phyloP scores from a whole-genome alignment of 2,797 vertebrate genomes.

The Macropus fuliginosus region DNA sequence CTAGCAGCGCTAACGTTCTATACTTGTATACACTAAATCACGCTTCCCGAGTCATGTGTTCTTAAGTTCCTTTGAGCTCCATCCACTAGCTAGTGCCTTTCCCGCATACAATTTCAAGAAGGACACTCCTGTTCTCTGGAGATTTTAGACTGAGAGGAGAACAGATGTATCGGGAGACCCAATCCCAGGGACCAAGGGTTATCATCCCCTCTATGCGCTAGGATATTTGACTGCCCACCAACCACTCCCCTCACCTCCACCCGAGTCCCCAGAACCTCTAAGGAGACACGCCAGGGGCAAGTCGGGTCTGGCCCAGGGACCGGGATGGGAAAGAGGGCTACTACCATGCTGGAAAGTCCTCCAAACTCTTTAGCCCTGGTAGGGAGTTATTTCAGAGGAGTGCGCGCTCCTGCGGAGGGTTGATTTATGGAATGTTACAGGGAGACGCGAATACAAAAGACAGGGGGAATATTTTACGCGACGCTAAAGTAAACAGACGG shows the following conservation, averaged over 20 bases:
- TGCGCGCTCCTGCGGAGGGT: conserved; percentile 73
- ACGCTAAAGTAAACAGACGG: conserved; percentile 90
- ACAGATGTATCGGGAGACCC: not conserved
- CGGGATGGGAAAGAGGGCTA: not conserved
- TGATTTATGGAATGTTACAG: conserved; percentile 85
- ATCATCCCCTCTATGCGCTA: not conserved
- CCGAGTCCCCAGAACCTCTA: not conserved
- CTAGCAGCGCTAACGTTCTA: not conserved
- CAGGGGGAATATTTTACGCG: conserved; percentile 89
- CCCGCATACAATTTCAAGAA: not conserved
- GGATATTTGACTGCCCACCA: not conserved
- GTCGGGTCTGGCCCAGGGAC: fast-evolving
- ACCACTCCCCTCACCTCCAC: not conserved
- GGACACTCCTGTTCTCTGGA: not conserved
- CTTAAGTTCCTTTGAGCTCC: not conserved
- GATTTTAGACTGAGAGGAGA: not conserved
- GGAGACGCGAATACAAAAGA: conserved; percentile 85
- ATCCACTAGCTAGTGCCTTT: not conserved
- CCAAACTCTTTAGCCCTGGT: conserved; percentile 64
- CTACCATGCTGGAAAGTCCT: conserved; percentile 52
- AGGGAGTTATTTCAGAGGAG: conserved; percentile 76
- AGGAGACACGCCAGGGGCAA: not conserved
- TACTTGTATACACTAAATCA: not conserved
- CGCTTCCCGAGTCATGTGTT: not conserved
- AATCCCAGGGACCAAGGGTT: not conserved